Base-by-base conservation (phyloP, 2,888 invertebrate genomes). In the Philonicus albiceps region DNA sequence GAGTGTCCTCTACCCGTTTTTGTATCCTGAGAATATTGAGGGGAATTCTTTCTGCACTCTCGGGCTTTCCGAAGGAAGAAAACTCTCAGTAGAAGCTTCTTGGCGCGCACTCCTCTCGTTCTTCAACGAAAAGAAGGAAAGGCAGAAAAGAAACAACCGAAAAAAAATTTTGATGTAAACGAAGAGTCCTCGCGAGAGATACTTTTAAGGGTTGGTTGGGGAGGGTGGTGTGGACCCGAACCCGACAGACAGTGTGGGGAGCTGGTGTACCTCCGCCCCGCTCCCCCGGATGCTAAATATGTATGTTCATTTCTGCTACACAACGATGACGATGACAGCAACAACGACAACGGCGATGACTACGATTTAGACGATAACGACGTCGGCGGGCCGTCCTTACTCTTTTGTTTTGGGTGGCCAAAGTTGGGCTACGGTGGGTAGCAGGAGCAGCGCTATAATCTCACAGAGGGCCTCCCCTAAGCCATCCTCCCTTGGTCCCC, bases 361-460 rank as follows among this genome's bases (percentile, higher is more conserved):
- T 86, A 74, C 86, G 78, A 86, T 76, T 76, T 86, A 86, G 87
- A 86, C 76, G 73, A 87, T 85, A 84, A 85, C 87, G 86, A 85
- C 85, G 88, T 88, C 88, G 88, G 88, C 88, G 88, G 87, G 88
- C 88, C 88, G 87, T 86, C 88, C 87, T 86, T 85, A 55, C 85
- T 85, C 83, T 86, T 64, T 85, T 88, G 86, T 83, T 53, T 40
- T 80, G 84, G 84, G 87, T 86, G 85, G 76, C 86, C 74, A 86
- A n/a, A 74, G 86, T 84, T 16, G 85, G 49, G 43, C n/a, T 72
- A 83, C 81, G 81, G 78, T 83, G 72, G 86, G 31, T 43, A 49
- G 73, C 31, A 76, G 85, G 19, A 75, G 75, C 31, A 53, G 37
- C 53, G 75, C 75, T 75, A 85, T 85, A 75, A 75, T 85, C 85